Conservation (phyloP, 2,888 invertebrate species). For the Zelleria hepariella region DNA sequence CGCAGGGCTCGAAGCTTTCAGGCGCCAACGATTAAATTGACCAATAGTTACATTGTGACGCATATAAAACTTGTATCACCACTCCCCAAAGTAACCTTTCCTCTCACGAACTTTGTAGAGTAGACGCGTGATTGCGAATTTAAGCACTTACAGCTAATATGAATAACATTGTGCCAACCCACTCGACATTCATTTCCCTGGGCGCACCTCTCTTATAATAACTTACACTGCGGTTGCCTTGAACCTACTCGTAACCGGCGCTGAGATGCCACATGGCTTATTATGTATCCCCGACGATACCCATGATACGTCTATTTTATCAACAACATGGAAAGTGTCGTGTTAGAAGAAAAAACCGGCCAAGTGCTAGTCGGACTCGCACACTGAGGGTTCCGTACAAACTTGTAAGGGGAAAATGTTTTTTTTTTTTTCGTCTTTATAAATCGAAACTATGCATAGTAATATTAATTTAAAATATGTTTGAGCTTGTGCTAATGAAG, state of each 20-base stretch:
- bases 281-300: neutral
- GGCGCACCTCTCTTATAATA: constrained; percentile 71
- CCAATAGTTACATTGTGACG: neutral
- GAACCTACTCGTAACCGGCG: neutral
- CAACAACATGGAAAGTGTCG: neutral
- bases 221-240: constrained; percentile 47
- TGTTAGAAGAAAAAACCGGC: no score
- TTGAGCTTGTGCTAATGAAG: no score
- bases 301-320: neutral
- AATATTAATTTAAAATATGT: no score
- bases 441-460: no score
- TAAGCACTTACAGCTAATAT: constrained; percentile 68
- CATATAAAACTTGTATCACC: neutral
- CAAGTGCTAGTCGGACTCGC: no score
- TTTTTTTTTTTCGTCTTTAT: no score
- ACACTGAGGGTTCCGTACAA: no score
- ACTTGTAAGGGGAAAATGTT: no score
- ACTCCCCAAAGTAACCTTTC: neutral
- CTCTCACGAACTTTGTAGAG: neutral
- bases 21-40: constrained; percentile 11
- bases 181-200: constrained; percentile 70
- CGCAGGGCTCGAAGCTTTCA: constrained; percentile 24
- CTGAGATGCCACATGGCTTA: neutral
- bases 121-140: constrained; percentile 65
- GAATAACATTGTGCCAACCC: constrained; percentile 68